Conservation (phyloP, 2,888 invertebrate genomes). For the Chrysolina oricalcia region DNA sequence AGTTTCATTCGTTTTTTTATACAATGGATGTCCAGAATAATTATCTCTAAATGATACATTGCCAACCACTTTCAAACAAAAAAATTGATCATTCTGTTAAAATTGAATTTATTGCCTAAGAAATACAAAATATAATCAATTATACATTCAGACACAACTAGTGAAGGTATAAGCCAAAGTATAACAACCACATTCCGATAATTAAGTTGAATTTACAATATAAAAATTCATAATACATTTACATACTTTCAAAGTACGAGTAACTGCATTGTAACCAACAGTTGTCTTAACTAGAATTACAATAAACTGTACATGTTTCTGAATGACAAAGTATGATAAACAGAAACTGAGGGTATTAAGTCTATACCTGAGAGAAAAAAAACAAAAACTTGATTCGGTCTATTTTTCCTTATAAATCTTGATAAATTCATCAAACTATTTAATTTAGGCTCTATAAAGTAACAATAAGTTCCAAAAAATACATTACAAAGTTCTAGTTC, state of each 20-base stretch:
- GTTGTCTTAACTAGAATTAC: background rate
- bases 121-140: slow-evolving; percentile 44
- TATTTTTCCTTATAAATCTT: background rate
- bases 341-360: background rate
- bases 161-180: slow-evolving; percentile 39
- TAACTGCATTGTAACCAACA: background rate
- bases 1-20: no score
- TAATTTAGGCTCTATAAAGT: background rate
- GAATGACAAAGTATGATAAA: background rate
- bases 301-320: slow-evolving; percentile 8
- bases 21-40: no score
- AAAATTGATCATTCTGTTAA: background rate
- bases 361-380: slow-evolving; percentile 17
- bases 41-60: no score
- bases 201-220: slow-evolving; percentile 35
- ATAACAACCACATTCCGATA: slow-evolving; percentile 37
- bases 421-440: background rate
- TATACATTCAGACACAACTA: slow-evolving; percentile 33
- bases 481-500: background rate
- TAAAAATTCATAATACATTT: slow-evolving; percentile 33
- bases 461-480: background rate
- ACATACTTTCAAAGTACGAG: slow-evolving; percentile 17
- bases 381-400: background rate
- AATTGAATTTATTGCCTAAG: slow-evolving; percentile 41
- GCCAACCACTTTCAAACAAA: no score